A percentile compares a stretch with the other conserved stretches of the same genome.
These are phyloP conservation scores for Cossypha heuglini DNA, from an alignment of 2,797 vertebrate genomes.

Conservation along the genomic window DNA sequence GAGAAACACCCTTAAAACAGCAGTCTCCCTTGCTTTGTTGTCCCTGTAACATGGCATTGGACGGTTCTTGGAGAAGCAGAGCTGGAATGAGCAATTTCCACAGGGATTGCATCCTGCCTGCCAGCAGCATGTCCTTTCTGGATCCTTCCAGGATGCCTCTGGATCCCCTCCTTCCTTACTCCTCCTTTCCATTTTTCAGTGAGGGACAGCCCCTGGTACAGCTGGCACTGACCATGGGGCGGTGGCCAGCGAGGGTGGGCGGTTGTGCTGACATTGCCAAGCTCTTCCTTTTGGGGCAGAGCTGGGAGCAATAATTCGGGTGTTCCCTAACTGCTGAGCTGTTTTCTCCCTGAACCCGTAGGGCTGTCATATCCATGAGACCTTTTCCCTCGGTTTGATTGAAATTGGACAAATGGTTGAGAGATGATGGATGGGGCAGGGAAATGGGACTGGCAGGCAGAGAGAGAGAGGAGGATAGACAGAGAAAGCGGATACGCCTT, in stretches of 20 bases:
- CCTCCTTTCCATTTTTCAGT: neutral
- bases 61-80: neutral
- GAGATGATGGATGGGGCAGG: slow-evolving; percentile 27
- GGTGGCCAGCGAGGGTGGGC: fast-evolving
- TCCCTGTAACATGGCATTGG: neutral
- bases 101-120: neutral
- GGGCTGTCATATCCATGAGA: neutral
- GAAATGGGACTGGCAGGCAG: slow-evolving; percentile 16
- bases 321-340: neutral
- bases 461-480: slow-evolving; percentile 26
- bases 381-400: neutral
- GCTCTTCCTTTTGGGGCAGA: neutral
- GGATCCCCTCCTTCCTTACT: neutral
- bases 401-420: slow-evolving; percentile 29
- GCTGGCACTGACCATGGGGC: neutral
- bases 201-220: neutral
- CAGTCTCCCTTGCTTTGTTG: neutral
- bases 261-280: neutral
- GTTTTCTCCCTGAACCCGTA: neutral
- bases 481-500: slow-evolving; percentile 22
- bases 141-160: neutral
- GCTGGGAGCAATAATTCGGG: neutral
- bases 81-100: neutral
- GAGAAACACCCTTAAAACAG: neutral
- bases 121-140: neutral